Evolutionary conservation across 2,888 invertebrate genomes (phyloP), one percentile per base, ranked within the genome.

Genomic region (Scaptomyza tumidula): DNA sequence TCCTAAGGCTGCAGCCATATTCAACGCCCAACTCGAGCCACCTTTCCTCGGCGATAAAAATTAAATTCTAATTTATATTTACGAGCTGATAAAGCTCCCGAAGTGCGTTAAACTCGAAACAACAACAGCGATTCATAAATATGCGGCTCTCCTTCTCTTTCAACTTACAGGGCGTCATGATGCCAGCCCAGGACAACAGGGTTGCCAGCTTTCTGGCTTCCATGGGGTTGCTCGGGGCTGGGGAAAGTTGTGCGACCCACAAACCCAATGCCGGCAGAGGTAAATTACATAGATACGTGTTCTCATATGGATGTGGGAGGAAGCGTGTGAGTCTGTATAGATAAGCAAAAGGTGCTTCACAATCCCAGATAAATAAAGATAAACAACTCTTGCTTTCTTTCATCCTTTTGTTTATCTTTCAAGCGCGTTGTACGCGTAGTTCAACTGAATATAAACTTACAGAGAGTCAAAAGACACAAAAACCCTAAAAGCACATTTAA

Each of bases 41-140:
- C 71, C 82, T 74, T 68, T 76, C 71, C 60, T 58, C 76, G 70
- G 50, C 77, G 70, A 86, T 84, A 88, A 86, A 86, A 86, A 86
- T 88, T 86, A 86, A 84, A 86, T 84, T 86, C 88, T 88, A 88
- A 85, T 85, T 85, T 83, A 85, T 88, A 85, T 85, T 85, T 85
- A 85, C 86, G 86, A 88, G 79, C 87, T 86, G 88, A 88, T 86
- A 86, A 86, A 88, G 68, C 87, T 78, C 71, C 82, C 65, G 73
- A 57, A 73, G 83, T 81, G 82, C 76, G 86, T 83, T 77, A 75
- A 76, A 77, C 76, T 82, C 82, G 73, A 73, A 79, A 81, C 82
- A 85, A 71, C 71, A 87, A 39, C 39, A 41, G 72, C 67, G 75
- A 83, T 86, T 80, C 76, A 81, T 87, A 87, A 84, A 84, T 86